These are phyloP conservation scores for Phorcus lineatus DNA, from an alignment of 2,888 invertebrate species.

Conservation along the genomic window DNA sequence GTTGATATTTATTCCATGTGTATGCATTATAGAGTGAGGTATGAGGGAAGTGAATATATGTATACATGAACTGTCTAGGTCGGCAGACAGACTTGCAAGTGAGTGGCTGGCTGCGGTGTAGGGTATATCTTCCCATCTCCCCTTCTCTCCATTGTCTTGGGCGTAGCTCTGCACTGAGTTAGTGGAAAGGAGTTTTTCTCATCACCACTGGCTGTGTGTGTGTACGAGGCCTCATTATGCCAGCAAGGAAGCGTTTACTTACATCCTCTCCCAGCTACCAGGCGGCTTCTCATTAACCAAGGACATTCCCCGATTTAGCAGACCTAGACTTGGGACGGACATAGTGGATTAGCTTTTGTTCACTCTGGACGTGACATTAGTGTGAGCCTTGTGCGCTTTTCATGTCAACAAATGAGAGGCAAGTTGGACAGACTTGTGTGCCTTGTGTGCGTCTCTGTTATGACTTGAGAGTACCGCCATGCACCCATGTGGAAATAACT, in stretches of 20 bases:
- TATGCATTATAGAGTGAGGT: not conserved
- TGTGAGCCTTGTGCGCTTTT: not conserved
- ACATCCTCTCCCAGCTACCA: not conserved
- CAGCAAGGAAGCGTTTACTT: constrained; percentile 12
- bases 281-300: not conserved
- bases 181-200: constrained; percentile 8
- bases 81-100: not conserved
- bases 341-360: not conserved
- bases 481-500: not conserved
- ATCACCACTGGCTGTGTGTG: constrained; percentile 4
- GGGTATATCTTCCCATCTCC: constrained; percentile 1
- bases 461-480: not conserved
- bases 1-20: constrained; percentile 8
- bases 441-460: not conserved
- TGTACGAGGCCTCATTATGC: constrained; percentile 8
- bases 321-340: not conserved
- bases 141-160: constrained; percentile 4
- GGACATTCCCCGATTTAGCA: constrained; percentile 2
- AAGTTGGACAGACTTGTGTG: not conserved
- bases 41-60: not conserved
- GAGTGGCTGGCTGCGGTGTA: not conserved
- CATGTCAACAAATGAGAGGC: not conserved
- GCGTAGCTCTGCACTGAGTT: not conserved
- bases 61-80: not conserved
- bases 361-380: not conserved